phyloP scores from a whole-genome alignment of 2,797 vertebrate genomes.

The Decapterus maruadsi region DNA sequence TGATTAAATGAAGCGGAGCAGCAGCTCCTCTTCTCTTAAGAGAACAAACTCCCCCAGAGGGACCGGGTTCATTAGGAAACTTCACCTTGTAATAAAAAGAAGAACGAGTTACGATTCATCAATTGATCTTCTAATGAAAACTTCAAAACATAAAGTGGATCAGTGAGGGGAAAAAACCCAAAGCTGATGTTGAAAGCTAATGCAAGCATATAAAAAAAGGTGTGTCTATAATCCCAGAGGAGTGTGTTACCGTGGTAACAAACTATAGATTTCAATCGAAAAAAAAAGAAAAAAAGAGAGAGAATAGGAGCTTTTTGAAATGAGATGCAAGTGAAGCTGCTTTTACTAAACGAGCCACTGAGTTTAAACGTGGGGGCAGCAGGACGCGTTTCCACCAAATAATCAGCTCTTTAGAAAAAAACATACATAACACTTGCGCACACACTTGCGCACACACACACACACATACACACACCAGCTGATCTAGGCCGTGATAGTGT shows the following conservation, averaged over 20 bases:
- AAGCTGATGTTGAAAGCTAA: neutral
- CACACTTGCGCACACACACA: too few species aligned
- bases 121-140: conserved; percentile 6
- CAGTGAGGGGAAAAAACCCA: neutral
- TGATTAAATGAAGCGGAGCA: conserved; percentile 5
- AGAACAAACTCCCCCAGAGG: neutral
- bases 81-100: neutral
- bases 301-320: neutral
- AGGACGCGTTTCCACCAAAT: conserved; percentile 21
- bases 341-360: conserved; percentile 2
- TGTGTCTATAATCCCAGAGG: neutral
- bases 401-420: conserved; percentile 12
- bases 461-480: neutral
- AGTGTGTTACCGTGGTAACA: conserved; percentile 2
- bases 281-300: too few species aligned
- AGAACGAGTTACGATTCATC: neutral
- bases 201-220: neutral
- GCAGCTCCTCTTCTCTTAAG: neutral
- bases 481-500: conserved; percentile 20
- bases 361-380: neutral
- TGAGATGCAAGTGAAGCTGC: neutral
- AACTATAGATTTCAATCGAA: neutral
- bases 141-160: neutral
- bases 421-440: neutral
- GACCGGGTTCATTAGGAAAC: neutral